Base-by-base conservation (phyloP, 2,113 vertebrate genomes). In the Apteryx mantelli region DNA sequence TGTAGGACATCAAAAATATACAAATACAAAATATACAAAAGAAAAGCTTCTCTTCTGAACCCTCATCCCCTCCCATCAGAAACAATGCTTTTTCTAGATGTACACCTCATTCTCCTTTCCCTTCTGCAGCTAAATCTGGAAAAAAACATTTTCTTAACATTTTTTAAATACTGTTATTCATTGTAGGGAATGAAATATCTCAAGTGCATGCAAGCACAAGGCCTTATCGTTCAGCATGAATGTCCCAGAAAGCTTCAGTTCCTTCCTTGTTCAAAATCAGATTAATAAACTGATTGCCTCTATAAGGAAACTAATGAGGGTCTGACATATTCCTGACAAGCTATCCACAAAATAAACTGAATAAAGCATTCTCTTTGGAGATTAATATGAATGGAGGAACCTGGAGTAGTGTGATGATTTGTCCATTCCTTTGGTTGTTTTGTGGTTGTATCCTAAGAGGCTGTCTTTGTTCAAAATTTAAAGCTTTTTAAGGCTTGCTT, bases 131-230 rank as follows among this genome's bases (percentile, higher is more conserved):
- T 19, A 25, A 26, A 26, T 22, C 16, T 44, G 19, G 40, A 20
- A 8, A 16, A 44, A 24, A 36, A 12, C 30, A 46, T 46, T 77
- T 77, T 53, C 9, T 3, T 60, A 52, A 56, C 3, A 32, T 4
- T 20, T 78, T 93, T 79, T 55, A 68, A 17, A 32, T n/a, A 30
- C 20, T 75, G 24, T n/a, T 16, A 63, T 82, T 78, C 36, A 14
- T 11, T 38, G 19, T 4, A 78, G 25, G 30, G 19, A 79, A 71
- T 32, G 21, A 91, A 94, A 66, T 9, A 9, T 48, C 8, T 60
- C 7, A 30, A 5, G 30, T 4, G 11, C 20, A 42, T 6, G 25
- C 13, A 61, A 78, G 68, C 0, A 1, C 2, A 48, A 48, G 7
- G 18, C 25, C 28, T 65, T 65, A 21, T 3, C 69, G 21, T 53